phyloP scores from a whole-genome alignment of 2,888 invertebrate species.

The Dasysyrphus tricinctus region DNA sequence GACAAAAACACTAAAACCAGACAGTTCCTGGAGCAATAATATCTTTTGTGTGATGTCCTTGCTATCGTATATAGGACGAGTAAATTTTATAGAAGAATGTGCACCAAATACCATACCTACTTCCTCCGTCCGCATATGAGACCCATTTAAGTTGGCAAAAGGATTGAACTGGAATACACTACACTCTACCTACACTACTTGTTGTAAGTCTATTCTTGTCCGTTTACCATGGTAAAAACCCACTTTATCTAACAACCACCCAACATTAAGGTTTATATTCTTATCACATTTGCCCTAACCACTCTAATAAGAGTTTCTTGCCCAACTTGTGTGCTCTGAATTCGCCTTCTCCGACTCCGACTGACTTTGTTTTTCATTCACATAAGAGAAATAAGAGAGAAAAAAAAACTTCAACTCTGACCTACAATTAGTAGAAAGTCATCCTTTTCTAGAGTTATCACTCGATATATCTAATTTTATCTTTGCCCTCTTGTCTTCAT shows the following conservation, averaged over 20 bases:
- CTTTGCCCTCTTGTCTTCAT: conserved; percentile 41
- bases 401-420: conserved; percentile 41
- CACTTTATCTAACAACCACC: conserved; percentile 20
- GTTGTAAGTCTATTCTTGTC: conserved; percentile 30
- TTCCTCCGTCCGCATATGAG: background rate
- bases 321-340: conserved; percentile 6
- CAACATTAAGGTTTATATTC: conserved; percentile 26
- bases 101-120: conserved; percentile 6
- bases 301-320: conserved; percentile 17
- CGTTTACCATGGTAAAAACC: conserved; percentile 13
- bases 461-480: conserved; percentile 50
- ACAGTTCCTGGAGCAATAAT: conserved; percentile 9
- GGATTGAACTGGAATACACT: conserved; percentile 3
- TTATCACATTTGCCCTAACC: conserved; percentile 28
- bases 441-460: conserved; percentile 43
- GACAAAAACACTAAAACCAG: conserved; percentile 11
- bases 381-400: background rate
- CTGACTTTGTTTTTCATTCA: conserved; percentile 17
- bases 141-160: conserved; percentile 19
- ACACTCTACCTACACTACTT: background rate
- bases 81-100: conserved; percentile 9
- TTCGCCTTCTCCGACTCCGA: background rate
- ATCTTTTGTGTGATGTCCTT: conserved; percentile 4
- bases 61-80: background rate
- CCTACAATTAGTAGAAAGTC: conserved; percentile 55